Evolutionary conservation across 2,113 vertebrate genomes (phyloP).

Genomic region (Chionomys nivalis): DNA sequence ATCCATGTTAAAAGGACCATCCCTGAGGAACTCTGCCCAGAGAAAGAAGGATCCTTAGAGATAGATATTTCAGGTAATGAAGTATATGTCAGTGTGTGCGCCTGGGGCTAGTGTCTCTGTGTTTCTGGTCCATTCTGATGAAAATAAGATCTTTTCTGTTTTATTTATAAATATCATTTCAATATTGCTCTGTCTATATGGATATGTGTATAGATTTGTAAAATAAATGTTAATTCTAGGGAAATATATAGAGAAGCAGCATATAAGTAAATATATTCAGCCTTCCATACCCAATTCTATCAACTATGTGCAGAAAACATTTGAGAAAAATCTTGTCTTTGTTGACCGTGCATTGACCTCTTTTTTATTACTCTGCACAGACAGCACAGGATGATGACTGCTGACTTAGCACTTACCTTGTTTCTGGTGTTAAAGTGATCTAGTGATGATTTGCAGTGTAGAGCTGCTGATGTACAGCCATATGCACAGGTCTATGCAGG

Average conservation of each 20-base stretch:
- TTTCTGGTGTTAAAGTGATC: neutral
- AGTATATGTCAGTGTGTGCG: neutral
- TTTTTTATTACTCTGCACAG: neutral
- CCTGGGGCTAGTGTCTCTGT: neutral
- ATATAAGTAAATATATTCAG: neutral
- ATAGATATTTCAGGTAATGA: constrained; percentile 75
- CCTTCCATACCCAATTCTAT: neutral
- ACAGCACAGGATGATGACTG: neutral
- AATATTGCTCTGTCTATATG: neutral
- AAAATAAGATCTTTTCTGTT: neutral
- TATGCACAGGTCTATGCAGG: neutral
- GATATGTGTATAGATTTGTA: neutral
- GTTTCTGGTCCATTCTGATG: neutral
- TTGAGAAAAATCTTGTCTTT: neutral
- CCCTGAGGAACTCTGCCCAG: constrained; percentile 74
- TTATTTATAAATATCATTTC: neutral
- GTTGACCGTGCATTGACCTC: neutral
- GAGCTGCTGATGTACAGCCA: neutral
- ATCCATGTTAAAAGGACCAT: constrained; percentile 82
- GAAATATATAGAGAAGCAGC: constrained; percentile 11
- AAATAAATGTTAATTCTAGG: constrained; percentile 16
- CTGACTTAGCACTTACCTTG: neutral
- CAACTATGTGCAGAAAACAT: neutral
- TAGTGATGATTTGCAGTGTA: neutral
- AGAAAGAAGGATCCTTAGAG: constrained; percentile 33